Evolutionary conservation across 1,140 invertebrate genomes (phyloP).

Genomic region (Drosophila lini): DNA sequence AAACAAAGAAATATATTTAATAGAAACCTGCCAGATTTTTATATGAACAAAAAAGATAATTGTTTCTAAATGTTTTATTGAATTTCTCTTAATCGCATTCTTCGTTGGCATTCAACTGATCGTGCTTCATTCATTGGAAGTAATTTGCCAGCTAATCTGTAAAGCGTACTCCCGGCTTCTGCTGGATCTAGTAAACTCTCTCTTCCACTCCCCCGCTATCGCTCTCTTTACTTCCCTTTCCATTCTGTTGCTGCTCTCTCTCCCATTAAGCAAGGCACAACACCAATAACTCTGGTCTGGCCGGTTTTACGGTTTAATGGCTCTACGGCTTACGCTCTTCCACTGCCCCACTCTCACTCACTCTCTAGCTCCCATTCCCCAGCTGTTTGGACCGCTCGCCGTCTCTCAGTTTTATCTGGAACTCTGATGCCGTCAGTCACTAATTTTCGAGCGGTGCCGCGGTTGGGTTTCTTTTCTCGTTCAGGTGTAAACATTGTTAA

Average conservation of each 20-base stretch:
- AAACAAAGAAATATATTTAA: not conserved
- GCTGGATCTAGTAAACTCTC: not conserved
- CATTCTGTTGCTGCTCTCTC: constrained; percentile 11
- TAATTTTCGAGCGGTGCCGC: constrained; percentile 12
- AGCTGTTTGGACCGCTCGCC: constrained; percentile 1
- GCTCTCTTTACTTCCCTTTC: not conserved
- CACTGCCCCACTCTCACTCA: constrained; percentile 2
- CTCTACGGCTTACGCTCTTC: constrained; percentile 26
- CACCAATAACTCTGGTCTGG: constrained; percentile 48
- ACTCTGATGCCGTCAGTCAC: constrained; percentile 42
- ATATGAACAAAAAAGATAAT: too few relatives aligned
- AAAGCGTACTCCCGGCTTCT: not conserved
- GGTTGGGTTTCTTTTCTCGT: constrained; percentile 2
- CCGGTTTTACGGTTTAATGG: constrained; percentile 56
- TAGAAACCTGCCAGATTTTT: too few relatives aligned
- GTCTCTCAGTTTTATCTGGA: constrained; percentile 44
- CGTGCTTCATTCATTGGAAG: not conserved
- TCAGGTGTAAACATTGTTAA: constrained; percentile 38
- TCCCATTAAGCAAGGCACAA: constrained; percentile 27
- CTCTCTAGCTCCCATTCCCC: not conserved
- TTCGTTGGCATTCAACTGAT: not conserved
- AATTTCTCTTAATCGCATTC: not conserved
- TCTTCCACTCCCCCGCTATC: not conserved
- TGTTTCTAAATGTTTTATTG: not conserved
- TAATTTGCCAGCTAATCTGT: constrained; percentile 3